Conservation (phyloP, 2,113 vertebrate genomes). For the Apaloderma vittatum region DNA sequence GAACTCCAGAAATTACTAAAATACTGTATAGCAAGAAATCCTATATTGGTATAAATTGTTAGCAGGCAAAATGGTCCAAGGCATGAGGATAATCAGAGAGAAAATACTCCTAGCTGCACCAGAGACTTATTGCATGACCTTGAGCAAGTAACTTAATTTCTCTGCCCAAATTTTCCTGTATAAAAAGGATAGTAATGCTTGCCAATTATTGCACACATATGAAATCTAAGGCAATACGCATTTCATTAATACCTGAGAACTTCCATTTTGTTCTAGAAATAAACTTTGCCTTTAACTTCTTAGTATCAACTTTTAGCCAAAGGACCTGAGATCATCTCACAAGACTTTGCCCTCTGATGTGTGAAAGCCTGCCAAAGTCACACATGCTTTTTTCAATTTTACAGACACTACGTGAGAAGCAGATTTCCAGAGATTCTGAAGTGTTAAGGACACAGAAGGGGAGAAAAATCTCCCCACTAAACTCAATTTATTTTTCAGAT, state of each 20-base stretch:
- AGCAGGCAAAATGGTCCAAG: constrained; percentile 38
- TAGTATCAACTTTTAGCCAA: background rate
- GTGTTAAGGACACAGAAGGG: background rate
- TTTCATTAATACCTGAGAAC: background rate
- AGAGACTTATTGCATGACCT: constrained; percentile 41
- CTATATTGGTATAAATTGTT: constrained; percentile 41
- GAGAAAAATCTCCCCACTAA: background rate
- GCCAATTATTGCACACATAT: background rate
- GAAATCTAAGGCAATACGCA: background rate
- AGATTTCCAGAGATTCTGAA: background rate
- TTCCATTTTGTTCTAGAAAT: background rate
- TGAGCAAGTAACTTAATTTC: constrained; percentile 36
- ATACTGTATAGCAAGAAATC: constrained; percentile 20
- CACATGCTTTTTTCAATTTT: background rate
- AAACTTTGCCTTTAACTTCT: background rate
- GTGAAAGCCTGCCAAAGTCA: background rate
- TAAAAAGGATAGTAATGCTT: background rate
- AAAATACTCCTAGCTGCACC: constrained; percentile 26
- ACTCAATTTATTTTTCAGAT: background rate
- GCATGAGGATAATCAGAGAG: constrained; percentile 22
- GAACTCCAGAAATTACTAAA: constrained; percentile 62
- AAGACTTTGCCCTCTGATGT: background rate
- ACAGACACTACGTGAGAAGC: background rate
- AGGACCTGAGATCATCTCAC: background rate
- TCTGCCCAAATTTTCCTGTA: background rate